A percentile compares a stretch with the other conserved stretches of the same genome.
Evolutionary conservation across 2,797 vertebrate genomes (phyloP).

Genomic region (Merluccius polli): DNA sequence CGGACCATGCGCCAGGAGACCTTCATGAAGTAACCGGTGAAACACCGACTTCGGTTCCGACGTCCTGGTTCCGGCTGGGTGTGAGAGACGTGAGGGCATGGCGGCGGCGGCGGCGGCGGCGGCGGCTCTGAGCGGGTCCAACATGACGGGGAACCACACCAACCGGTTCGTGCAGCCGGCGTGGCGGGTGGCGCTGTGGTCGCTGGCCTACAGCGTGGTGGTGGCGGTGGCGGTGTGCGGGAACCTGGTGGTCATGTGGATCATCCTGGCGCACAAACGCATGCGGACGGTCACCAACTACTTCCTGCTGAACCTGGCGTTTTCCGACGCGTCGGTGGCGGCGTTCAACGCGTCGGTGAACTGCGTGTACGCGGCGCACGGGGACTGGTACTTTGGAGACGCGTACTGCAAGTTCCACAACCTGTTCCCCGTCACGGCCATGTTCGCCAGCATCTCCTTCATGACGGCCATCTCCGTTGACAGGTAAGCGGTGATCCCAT

Average conservation of each 20-base stretch:
- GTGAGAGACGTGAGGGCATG: slow-evolving; percentile 51
- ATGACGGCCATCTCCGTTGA: slow-evolving; percentile 97
- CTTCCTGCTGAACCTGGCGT: slow-evolving; percentile 92
- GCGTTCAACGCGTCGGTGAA: slow-evolving; percentile 95
- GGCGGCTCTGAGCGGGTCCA: slow-evolving; percentile 69
- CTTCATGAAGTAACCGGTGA: no score
- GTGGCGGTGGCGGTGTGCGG: slow-evolving; percentile 91
- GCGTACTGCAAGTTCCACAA: slow-evolving; percentile 98
- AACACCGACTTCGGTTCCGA: no score
- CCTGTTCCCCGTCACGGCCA: slow-evolving; percentile 95
- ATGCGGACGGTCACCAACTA: slow-evolving; percentile 98
- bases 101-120: slow-evolving; percentile 34
- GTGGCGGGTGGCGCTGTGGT: slow-evolving; percentile 96
- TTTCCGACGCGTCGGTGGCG: slow-evolving; percentile 94
- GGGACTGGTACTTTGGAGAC: slow-evolving; percentile 95
- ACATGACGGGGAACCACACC: slow-evolving; percentile 74
- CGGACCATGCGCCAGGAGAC: no score
- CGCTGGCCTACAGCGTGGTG: slow-evolving; percentile 86
- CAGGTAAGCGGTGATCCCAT: slow-evolving; percentile 75
- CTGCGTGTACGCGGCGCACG: slow-evolving; percentile 90
- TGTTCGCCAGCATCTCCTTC: slow-evolving; percentile 98
- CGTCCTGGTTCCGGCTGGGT: no score
- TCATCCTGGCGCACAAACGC: slow-evolving; percentile 93
- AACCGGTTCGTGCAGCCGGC: slow-evolving; percentile 90
- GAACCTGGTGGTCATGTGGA: slow-evolving; percentile 95